Percentiles rank a stretch among this genome's conserved stretches.
These are phyloP conservation scores for Entelurus aequoreus DNA, from an alignment of 2,113 vertebrate species.

Conservation along the genomic window DNA sequence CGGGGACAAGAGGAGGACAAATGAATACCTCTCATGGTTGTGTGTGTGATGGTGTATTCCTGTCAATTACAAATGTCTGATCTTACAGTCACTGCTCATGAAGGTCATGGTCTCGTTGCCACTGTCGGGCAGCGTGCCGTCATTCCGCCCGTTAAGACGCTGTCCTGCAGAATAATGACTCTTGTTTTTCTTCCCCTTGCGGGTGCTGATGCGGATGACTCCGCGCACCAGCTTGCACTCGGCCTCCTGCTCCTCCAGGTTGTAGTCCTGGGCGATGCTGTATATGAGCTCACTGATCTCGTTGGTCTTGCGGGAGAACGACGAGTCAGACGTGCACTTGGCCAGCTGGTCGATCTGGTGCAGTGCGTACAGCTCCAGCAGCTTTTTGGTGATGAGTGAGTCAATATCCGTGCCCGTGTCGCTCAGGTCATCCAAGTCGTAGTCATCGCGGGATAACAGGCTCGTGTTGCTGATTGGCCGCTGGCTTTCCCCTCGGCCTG, in stretches of 20 bases:
- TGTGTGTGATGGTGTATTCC: not conserved
- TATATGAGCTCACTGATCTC: conserved; percentile 98
- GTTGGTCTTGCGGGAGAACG: conserved; percentile 94
- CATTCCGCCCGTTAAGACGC: conserved; percentile 60
- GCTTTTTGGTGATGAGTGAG: conserved; percentile 91
- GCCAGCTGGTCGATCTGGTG: conserved; percentile 98
- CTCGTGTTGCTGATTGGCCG: conserved; percentile 88
- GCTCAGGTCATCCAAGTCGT: conserved; percentile 82
- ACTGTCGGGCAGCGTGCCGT: conserved; percentile 81
- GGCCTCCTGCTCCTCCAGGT: conserved; percentile 93
- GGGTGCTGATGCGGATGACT: conserved; percentile 96
- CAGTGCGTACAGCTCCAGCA: conserved; percentile 92
- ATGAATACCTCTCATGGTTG: not conserved
- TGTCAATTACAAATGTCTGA: not conserved
- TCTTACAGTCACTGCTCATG: conserved; percentile 82
- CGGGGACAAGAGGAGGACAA: not conserved
- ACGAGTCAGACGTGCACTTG: conserved; percentile 94
- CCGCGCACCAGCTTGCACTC: conserved; percentile 93
- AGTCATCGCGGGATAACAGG: conserved; percentile 76
- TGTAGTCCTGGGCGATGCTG: conserved; percentile 96
- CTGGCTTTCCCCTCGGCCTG: conserved; percentile 79
- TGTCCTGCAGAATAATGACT: conserved; percentile 51
- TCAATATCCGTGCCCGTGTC: conserved; percentile 90
- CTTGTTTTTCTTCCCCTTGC: conserved; percentile 74
- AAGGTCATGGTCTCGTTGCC: conserved; percentile 91